Evolutionary conservation across 2,113 vertebrate species (phyloP).

Genomic region (Acrocephalus kingi): DNA sequence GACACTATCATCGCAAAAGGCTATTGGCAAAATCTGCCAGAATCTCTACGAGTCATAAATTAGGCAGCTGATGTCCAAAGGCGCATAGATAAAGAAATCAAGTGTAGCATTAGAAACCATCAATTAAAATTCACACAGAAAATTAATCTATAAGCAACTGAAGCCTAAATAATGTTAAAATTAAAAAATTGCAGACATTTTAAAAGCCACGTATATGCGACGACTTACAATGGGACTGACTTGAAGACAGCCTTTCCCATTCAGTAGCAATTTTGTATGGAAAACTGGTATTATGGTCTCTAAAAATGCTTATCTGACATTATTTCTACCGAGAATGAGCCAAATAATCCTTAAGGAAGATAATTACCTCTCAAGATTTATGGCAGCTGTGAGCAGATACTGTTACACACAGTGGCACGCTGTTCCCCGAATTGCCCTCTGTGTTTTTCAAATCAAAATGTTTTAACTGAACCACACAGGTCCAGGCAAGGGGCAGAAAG

Average conservation of each 20-base stretch:
- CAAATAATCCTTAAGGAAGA: constrained; percentile 25
- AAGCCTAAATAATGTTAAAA: neutral
- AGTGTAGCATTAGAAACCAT: neutral
- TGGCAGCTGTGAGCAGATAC: constrained; percentile 15
- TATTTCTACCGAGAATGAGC: neutral
- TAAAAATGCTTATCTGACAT: constrained; percentile 13
- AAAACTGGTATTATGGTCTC: neutral
- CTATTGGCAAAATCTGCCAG: neutral
- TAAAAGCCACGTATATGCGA: neutral
- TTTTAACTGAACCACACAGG: neutral
- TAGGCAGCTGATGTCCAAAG: neutral
- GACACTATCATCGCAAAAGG: neutral
- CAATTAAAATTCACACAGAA: neutral
- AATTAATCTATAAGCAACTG: neutral
- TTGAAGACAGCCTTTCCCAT: neutral
- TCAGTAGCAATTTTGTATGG: neutral
- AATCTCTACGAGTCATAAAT: neutral
- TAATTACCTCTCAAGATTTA: constrained; percentile 21
- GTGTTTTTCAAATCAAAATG: neutral
- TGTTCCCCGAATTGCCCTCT: neutral
- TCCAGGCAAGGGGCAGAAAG: neutral
- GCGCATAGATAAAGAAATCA: neutral
- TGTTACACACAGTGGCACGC: neutral
- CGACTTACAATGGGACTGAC: neutral
- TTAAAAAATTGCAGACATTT: neutral